These are phyloP conservation scores for Chironomus striatipennis DNA, from an alignment of 1,140 invertebrate species.

Conservation along the genomic window DNA sequence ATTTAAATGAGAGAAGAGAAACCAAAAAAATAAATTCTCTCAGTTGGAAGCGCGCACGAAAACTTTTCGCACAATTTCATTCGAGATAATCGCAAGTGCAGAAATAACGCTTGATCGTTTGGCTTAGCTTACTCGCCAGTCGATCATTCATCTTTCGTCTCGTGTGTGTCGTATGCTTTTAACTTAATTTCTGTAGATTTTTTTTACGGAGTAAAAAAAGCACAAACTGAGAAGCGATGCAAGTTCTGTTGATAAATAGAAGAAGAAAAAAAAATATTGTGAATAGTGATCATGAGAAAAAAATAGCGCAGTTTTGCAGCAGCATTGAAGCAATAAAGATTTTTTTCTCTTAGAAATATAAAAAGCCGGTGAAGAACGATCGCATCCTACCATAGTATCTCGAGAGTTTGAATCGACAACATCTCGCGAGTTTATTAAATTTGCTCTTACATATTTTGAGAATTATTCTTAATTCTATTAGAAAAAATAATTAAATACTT, in stretches of 20 bases:
- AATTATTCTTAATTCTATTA: too few relatives aligned
- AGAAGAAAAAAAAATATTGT: too few relatives aligned
- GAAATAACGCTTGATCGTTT: background rate
- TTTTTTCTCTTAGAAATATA: background rate
- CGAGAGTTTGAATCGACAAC: background rate
- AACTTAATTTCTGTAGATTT: background rate
- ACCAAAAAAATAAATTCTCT: background rate
- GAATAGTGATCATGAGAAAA: background rate
- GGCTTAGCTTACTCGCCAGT: background rate
- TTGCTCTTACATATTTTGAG: too few relatives aligned
- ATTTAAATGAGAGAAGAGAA: background rate
- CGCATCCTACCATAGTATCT: constrained; percentile 6
- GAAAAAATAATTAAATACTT: background rate
- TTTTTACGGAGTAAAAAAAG: background rate
- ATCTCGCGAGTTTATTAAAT: background rate
- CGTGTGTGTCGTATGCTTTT: background rate
- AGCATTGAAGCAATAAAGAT: background rate
- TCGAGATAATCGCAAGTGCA: too few relatives aligned
- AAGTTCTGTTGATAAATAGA: background rate
- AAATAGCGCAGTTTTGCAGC: background rate
- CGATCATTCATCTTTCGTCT: background rate
- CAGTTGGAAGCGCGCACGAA: background rate
- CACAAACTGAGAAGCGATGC: background rate
- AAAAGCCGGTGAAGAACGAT: constrained; percentile 22
- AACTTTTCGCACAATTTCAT: too few relatives aligned